Evolutionary conservation across 1,140 invertebrate genomes (phyloP).

Genomic region (Pygmarrhopalites habei): DNA sequence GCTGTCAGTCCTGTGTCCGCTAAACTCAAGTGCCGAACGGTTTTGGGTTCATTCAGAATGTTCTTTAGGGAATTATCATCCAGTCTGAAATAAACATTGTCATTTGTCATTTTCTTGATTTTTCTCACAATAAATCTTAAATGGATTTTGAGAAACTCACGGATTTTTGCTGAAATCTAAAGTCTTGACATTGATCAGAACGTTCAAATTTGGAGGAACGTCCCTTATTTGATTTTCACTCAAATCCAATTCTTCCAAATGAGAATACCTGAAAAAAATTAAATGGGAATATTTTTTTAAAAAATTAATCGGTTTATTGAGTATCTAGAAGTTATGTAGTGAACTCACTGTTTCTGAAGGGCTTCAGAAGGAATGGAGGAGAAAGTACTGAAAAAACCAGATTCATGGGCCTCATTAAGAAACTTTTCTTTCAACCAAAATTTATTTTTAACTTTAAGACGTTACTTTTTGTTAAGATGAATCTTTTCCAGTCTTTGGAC

Average conservation of each 20-base stretch:
- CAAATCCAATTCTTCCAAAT: constrained; percentile 67
- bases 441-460: too few species aligned
- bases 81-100: too few species aligned
- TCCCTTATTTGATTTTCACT: constrained; percentile 68
- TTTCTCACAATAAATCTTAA: too few species aligned
- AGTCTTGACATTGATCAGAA: constrained; percentile 78
- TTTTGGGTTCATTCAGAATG: constrained; percentile 80
- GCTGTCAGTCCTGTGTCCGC: constrained; percentile 65
- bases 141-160: too few species aligned
- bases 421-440: too few species aligned
- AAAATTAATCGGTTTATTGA: too few species aligned
- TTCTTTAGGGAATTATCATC: constrained; percentile 61
- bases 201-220: constrained; percentile 71
- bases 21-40: constrained; percentile 69
- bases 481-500: constrained; percentile 72
- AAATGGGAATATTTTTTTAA: too few species aligned
- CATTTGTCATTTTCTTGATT: too few species aligned
- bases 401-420: too few species aligned
- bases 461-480: constrained; percentile 70
- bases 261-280: too few species aligned
- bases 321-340: too few species aligned
- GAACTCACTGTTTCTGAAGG: constrained; percentile 70
- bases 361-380: constrained; percentile 69
- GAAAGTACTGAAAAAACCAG: too few species aligned
- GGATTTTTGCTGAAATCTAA: constrained; percentile 81